phyloP scores from a whole-genome alignment of 1,140 invertebrate species.

The Artemia franciscana region DNA sequence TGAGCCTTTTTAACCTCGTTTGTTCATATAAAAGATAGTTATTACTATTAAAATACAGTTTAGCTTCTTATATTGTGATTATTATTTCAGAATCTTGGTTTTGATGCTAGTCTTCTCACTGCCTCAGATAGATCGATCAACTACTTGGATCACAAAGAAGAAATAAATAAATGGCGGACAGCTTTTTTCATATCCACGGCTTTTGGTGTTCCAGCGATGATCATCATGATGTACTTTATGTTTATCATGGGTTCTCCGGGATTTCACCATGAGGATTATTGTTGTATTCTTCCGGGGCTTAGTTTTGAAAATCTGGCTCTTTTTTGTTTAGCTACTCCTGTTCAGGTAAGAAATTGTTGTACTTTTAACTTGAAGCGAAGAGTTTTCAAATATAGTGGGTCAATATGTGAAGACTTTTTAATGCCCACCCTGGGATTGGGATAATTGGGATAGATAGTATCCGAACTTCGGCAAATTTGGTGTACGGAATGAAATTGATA shows the following conservation, averaged over 20 bases:
- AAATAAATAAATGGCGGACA: constrained; percentile 76
- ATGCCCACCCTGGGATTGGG: too few species aligned
- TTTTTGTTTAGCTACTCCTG: constrained; percentile 83
- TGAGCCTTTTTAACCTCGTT: too few species aligned
- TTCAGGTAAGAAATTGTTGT: constrained; percentile 68
- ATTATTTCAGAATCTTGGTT: constrained; percentile 26
- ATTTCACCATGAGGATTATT: constrained; percentile 38
- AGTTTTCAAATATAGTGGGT: too few species aligned
- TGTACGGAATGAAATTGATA: too few species aligned
- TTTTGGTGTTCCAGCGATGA: constrained; percentile 86
- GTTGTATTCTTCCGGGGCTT: constrained; percentile 65
- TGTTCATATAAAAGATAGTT: too few species aligned
- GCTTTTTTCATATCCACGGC: constrained; percentile 79
- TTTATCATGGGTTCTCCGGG: constrained; percentile 33
- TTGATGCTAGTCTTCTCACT: constrained; percentile 25
- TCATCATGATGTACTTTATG: constrained; percentile 93
- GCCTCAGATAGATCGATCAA: constrained; percentile 15
- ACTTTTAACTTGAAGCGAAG: too few species aligned
- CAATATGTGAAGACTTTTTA: too few species aligned
- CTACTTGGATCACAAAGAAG: constrained; percentile 39
- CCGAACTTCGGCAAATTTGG: too few species aligned
- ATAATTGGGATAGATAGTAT: too few species aligned
- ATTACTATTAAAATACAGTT: too few species aligned
- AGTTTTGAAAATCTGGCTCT: constrained; percentile 86
- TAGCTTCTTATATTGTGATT: too few species aligned